Conservation (phyloP, 2,797 vertebrate species). For the Triplophysa bombifrons region DNA sequence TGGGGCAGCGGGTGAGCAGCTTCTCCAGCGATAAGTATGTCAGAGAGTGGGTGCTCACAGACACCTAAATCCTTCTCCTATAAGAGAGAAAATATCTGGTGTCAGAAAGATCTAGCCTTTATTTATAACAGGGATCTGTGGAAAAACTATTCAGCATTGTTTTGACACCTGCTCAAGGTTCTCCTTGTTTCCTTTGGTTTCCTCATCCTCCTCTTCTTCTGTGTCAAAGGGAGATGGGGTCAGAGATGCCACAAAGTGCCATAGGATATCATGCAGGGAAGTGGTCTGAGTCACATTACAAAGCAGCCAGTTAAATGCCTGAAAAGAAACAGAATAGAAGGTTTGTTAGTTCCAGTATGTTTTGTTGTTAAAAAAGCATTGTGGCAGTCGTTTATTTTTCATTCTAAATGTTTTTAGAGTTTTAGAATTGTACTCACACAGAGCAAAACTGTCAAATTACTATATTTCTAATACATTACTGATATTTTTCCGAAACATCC, state of each 20-base stretch:
- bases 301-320: conserved; percentile 99
- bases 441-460: background rate
- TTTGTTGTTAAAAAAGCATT: no score
- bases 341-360: background rate
- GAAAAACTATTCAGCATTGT: background rate
- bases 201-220: conserved; percentile 97
- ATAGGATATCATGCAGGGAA: conserved; percentile 96
- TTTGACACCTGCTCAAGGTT: conserved; percentile 86
- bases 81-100: background rate
- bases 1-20: conserved; percentile 96
- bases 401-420: no score
- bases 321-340: conserved; percentile 39
- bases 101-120: background rate
- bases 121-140: background rate
- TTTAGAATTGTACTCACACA: no score
- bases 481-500: background rate
- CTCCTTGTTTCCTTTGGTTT: conserved; percentile 96
- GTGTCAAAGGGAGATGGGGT: conserved; percentile 93
- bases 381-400: no score
- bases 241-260: conserved; percentile 98
- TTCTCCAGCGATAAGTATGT: conserved; percentile 97
- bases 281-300: conserved; percentile 99
- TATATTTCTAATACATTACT: background rate
- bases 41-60: conserved; percentile 96
- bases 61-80: conserved; percentile 96